Base-by-base conservation (phyloP, 1,140 invertebrate species). In the Atta texana region DNA sequence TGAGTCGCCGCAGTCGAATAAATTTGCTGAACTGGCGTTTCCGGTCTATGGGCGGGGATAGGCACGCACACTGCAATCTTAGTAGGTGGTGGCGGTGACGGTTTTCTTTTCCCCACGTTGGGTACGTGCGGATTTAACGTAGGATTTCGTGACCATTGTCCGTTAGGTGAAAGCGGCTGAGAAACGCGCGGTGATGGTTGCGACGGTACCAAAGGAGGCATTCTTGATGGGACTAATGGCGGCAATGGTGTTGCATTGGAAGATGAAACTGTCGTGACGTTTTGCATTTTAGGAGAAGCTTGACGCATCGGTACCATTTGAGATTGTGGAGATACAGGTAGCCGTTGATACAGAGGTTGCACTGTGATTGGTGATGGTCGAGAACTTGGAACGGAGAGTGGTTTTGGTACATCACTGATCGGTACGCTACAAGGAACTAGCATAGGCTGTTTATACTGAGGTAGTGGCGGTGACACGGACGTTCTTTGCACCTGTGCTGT, bases 1-100 rank as follows among this genome's bases (percentile, higher is more conserved):
- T 94, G 95, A 66, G 91, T 94, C 0, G 92, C 92, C 0, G 94
- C 93, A 0, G 94, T 95, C 0, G 94, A 95, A 51, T 95, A 95
- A 10, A 95, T 94, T 21, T 95, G 94, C 53, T 94, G 93, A 0
- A 85, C 59, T 0, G 93, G 84, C 4, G 89, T 63, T 2, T 94
- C 94, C 0, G 93, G 91, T 64, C 93, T 89, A 14, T 95, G 93
- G 18, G 92, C 91, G 0, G 94, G 92, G 0, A 94, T 92, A 0
- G 94, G 91, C 0, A 94, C 93, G 61, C 93, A 95, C 0, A 95
- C 93, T 0, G 94, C 93, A 0, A 94, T 93, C 51, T 93, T 93
- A 0, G 93, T 90, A 3, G 91, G 72, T 0, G 91, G 72, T 0
- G 92, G 85, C 21, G 92, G 77, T 21, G 92, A 81, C 3, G 90